A percentile compares a stretch with the other conserved stretches of the same genome.
phyloP scores from a whole-genome alignment of 2,113 vertebrate species.

The Dryoscopus gambensis region DNA sequence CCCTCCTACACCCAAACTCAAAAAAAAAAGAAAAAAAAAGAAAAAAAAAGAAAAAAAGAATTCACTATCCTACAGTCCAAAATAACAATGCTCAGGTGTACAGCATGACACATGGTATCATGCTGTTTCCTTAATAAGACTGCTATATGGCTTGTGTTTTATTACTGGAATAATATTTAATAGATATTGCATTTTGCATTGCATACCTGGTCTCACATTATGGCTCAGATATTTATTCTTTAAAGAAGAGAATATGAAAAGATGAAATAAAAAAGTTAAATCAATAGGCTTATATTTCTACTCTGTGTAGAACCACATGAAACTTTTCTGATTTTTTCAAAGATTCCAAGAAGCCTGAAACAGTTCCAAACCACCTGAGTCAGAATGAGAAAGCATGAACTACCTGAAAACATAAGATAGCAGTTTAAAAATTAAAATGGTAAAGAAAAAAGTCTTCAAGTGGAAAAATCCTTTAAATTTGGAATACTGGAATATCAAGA shows the following conservation, averaged over 20 bases:
- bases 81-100: not conserved
- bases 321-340: slow-evolving; percentile 6
- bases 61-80: not conserved
- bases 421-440: not conserved
- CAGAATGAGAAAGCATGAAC: not conserved
- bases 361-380: not conserved
- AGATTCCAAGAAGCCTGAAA: not conserved
- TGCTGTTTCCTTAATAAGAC: not conserved
- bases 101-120: not conserved
- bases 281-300: not conserved
- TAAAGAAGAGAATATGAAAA: slow-evolving; percentile 5
- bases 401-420: not conserved
- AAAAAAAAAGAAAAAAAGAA: not conserved
- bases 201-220: not conserved
- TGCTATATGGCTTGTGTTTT: not conserved
- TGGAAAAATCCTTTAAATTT: slow-evolving; percentile 17
- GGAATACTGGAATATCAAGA: slow-evolving; percentile 4
- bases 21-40: not conserved
- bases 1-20: not conserved
- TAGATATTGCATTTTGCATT: not conserved
- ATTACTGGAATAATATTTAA: not conserved
- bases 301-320: not conserved
- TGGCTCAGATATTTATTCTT: not conserved
- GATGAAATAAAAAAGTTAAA: slow-evolving; percentile 5
- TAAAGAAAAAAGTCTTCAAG: not conserved